Percentiles rank a stretch among this genome's conserved stretches.
Conservation (phyloP, 2,113 vertebrate genomes). For the Nothocercus julius region DNA sequence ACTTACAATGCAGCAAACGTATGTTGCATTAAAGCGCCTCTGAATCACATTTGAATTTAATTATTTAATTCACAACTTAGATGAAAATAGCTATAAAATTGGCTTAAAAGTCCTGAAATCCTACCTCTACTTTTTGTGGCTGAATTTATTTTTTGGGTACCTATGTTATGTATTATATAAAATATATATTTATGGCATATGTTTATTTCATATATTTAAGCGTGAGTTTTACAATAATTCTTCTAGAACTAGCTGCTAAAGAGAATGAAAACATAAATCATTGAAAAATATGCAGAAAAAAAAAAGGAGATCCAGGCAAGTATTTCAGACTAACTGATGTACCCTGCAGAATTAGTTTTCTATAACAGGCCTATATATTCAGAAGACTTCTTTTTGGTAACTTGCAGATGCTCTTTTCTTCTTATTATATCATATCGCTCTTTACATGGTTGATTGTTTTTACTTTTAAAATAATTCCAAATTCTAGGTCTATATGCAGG, state of each 20-base stretch:
- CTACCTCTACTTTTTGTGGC: neutral
- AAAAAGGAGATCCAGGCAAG: neutral
- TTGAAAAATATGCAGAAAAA: neutral
- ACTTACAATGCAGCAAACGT: neutral
- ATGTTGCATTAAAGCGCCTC: neutral
- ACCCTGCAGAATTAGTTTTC: neutral
- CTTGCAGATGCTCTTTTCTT: neutral
- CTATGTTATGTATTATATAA: neutral
- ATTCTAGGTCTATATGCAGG: neutral
- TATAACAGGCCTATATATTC: neutral
- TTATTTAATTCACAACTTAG: neutral
- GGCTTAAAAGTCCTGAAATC: neutral
- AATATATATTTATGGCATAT: neutral
- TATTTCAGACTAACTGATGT: neutral
- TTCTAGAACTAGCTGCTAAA: neutral
- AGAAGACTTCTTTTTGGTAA: neutral
- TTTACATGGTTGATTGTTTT: neutral
- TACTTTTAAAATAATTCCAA: neutral
- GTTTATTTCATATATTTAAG: neutral
- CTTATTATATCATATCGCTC: neutral
- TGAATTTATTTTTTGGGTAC: neutral
- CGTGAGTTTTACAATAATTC: accelerated
- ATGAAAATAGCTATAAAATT: neutral
- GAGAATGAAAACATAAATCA: neutral
- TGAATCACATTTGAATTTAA: neutral